Base-by-base conservation (phyloP, 1,140 invertebrate genomes). In the Zaprionus africanus region DNA sequence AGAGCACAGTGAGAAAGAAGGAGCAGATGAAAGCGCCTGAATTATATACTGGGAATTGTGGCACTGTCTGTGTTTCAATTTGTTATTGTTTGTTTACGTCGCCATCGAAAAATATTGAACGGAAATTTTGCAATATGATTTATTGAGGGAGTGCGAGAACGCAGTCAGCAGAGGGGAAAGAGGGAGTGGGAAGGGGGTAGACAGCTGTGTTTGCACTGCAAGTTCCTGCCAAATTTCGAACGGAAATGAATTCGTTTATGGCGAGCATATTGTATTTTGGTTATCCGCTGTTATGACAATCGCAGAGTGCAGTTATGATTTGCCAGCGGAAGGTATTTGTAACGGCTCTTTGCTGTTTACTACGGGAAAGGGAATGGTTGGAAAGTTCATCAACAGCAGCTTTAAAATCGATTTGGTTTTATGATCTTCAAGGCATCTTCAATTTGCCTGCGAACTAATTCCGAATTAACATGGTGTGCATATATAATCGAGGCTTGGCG, bases 121-220 rank as follows among this genome's bases (percentile, higher is more conserved):
- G 83, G 83, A 87, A 87, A 87, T 87, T 88, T 87, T 88, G 87
- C 83, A 88, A 87, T 84, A 84, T 87, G 83, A 87, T 87, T 87
- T 87, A 87, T 86, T 74, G 73, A 68, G 76, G 62, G 72, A 41
- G 38, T 12, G 54, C 1, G 17, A 38, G 65, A 59, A 78, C 12
- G 31, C n/a, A 15, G n/a, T n/a, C 5, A 17, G 17, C 41, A 22
- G 11, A 7, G 26, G 22, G 22, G 31, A 15, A n/a, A n/a, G n/a
- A n/a, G 6, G 53, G 24, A 9, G 28, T 9, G 15, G 7, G 49
- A 36, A 11, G 22, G 54, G 9, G 9, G 31, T 1, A 51, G 46
- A 22, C 46, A 51, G 46, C 46, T 51, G 46, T 74, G 66, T 78
- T 78, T 77, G 58, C 61, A 83, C n/a, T 67, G 77, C 63, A 68